Percentiles rank a stretch among this genome's conserved stretches.
These are phyloP conservation scores for Anoplolepis gracilipes DNA, from an alignment of 1,140 invertebrate genomes.

Conservation along the genomic window DNA sequence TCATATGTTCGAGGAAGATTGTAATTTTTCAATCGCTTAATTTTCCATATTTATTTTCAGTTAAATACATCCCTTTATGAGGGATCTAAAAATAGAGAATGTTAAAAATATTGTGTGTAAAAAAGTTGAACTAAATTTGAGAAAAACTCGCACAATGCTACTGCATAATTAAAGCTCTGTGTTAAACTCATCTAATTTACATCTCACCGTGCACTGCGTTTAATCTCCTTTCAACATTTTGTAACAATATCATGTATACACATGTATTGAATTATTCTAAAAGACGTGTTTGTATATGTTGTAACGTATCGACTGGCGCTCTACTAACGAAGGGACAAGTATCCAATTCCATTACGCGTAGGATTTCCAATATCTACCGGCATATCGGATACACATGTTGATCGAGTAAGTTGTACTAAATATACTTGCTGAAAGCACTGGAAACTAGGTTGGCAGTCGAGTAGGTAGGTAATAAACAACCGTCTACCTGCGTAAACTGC, in stretches of 20 bases:
- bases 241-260: background rate
- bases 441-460: constrained; percentile 65
- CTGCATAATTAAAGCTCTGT: background rate
- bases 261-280: constrained; percentile 32
- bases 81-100: background rate
- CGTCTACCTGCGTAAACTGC: constrained; percentile 65
- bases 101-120: background rate
- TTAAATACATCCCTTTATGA: background rate
- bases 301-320: constrained; percentile 15
- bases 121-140: background rate
- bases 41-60: background rate
- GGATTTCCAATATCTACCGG: constrained; percentile 59
- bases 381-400: constrained; percentile 46
- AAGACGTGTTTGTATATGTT: background rate
- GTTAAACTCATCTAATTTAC: constrained; percentile 22
- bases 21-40: constrained; percentile 1
- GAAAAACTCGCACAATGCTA: background rate
- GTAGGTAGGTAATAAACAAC: constrained; percentile 64
- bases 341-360: constrained; percentile 60
- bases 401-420: constrained; percentile 68
- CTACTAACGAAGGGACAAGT: constrained; percentile 55
- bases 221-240: background rate
- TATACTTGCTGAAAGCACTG: constrained; percentile 62
- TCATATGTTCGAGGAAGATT: background rate
- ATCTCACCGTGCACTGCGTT: background rate